Evolutionary conservation across 2,113 vertebrate genomes (phyloP), one percentile per base, ranked within the genome.

Genomic region (Percopsis transmontana): DNA sequence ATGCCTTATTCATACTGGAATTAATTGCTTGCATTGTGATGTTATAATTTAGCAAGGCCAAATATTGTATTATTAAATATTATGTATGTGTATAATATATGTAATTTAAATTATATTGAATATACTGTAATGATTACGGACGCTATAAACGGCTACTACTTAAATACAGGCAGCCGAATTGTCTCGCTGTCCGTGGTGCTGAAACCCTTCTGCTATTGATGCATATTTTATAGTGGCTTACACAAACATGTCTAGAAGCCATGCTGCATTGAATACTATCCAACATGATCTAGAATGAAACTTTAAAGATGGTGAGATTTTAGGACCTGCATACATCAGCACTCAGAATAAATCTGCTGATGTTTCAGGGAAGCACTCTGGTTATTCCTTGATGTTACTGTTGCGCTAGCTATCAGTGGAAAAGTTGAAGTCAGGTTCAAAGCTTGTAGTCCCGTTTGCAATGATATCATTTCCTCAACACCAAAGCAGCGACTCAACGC

Each of bases 181-280:
- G 19, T 23, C 48, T 23, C 48, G 74, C 86, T 89, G 68, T 79
- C 88, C 82, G 14, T 59, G 85, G 89, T 90, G 62, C 90, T 88
- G 79, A 66, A 74, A 15, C 7, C 0, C 2, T 19, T 51, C n/a
- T 51, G 15, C 15, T 48, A n/a, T n/a, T n/a, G n/a, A n/a, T n/a
- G n/a, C n/a, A n/a, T n/a, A n/a, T 18, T 3, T 18, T 18, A 18
- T 16, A 18, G 45, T 8, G 2, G 42, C 16, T 1, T 45, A 18
- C 16, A 18, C 18, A 8, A 48, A 19, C 45, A 18, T 48, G 18
- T 7, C 15, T 16, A 48, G 18, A 18, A 48, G 18, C 14, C 18
- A 8, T 48, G 27, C 2, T 50, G 1, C 20, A 51, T 24, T 13
- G 5, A 39, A 24, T 44, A n/a, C 15, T 7, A 48, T 38, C 47